A percentile compares a stretch with the other conserved stretches of the same genome.
phyloP scores from a whole-genome alignment of 2,797 vertebrate species.

The Schizopygopsis pylzovi region DNA sequence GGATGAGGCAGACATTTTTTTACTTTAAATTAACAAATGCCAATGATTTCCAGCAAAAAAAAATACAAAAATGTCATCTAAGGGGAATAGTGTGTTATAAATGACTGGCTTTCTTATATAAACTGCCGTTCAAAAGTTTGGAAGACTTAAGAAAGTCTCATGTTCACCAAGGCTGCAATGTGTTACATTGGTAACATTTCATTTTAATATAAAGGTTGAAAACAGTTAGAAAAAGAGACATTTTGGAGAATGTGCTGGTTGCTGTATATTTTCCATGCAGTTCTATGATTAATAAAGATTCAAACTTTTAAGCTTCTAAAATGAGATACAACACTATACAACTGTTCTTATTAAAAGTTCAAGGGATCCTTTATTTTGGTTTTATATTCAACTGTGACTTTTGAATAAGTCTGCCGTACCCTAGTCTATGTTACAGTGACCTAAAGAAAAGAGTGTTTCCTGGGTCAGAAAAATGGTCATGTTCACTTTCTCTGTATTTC shows the following conservation, averaged over 20 bases:
- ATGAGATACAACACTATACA: neutral
- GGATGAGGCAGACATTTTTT: neutral
- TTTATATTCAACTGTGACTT: slow-evolving; percentile 19
- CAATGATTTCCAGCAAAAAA: neutral
- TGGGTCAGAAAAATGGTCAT: slow-evolving; percentile 31
- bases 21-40: neutral
- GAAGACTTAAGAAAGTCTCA: neutral
- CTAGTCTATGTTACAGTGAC: slow-evolving; percentile 40
- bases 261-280: neutral
- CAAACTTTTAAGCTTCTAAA: neutral
- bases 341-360: neutral
- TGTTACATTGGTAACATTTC: neutral
- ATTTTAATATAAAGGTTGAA: neutral
- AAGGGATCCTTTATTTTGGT: neutral
- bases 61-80: neutral
- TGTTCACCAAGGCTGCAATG: neutral
- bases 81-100: neutral
- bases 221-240: neutral
- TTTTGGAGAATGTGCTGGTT: neutral
- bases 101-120: neutral
- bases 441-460: slow-evolving; percentile 41
- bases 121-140: neutral
- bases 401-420: slow-evolving; percentile 18
- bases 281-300: neutral
- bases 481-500: slow-evolving; percentile 24